Evolutionary conservation across 2,888 invertebrate genomes (phyloP).

Genomic region (Diarsia mendica): DNA sequence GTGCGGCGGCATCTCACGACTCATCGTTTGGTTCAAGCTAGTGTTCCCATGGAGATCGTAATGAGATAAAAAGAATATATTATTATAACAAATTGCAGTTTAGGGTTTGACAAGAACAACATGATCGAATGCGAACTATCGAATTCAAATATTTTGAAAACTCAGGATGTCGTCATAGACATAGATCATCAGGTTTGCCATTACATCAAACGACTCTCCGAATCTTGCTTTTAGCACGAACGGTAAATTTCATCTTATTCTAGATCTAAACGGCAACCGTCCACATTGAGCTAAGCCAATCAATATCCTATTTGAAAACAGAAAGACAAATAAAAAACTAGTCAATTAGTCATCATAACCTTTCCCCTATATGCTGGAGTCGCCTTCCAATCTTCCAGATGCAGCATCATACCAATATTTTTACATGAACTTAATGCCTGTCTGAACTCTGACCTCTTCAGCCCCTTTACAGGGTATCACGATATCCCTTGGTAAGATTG

Average conservation of each 20-base stretch:
- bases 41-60: slow-evolving; percentile 11
- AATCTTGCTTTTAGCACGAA: neutral
- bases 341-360: neutral
- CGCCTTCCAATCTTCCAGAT: neutral
- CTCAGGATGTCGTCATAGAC: neutral
- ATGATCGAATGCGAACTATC: neutral
- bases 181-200: neutral
- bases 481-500: neutral
- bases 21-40: neutral
- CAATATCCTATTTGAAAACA: neutral
- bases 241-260: neutral
- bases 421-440: neutral
- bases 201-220: neutral
- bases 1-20: slow-evolving; percentile 32
- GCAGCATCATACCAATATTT: neutral
- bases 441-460: neutral
- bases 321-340: neutral
- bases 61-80: neutral
- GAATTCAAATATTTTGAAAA: neutral
- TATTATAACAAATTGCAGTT: neutral
- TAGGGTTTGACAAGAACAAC: neutral
- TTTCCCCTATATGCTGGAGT: neutral
- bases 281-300: neutral
- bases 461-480: neutral
- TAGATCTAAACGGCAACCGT: neutral